phyloP scores from a whole-genome alignment of 2,888 invertebrate species.

The Nemoura dubitans region DNA sequence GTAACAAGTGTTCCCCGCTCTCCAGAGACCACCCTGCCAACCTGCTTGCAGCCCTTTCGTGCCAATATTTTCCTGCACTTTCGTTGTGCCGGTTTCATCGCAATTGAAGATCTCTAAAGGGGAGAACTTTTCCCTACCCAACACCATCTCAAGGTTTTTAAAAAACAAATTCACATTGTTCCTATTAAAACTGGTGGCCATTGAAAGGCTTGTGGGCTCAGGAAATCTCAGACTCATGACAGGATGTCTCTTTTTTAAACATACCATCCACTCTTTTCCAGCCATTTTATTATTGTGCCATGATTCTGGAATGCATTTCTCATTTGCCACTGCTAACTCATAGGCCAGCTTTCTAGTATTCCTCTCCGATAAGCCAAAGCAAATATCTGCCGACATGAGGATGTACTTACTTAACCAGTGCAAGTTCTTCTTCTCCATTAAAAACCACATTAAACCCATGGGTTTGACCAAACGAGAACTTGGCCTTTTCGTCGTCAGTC shows the following conservation, averaged over 20 bases:
- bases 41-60: background rate
- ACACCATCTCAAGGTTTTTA: constrained; percentile 45
- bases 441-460: background rate
- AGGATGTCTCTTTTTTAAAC: constrained; percentile 44
- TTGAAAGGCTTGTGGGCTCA: constrained; percentile 48
- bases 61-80: constrained; percentile 27
- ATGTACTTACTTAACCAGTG: constrained; percentile 45
- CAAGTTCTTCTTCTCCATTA: constrained; percentile 25
- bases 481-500: too few relatives aligned
- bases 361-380: constrained; percentile 42
- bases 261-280: constrained; percentile 45
- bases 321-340: constrained; percentile 46
- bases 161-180: constrained; percentile 47
- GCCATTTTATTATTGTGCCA: constrained; percentile 47
- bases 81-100: constrained; percentile 30
- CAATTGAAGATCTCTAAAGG: background rate
- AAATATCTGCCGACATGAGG: constrained; percentile 46
- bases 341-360: constrained; percentile 46
- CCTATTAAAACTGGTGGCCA: constrained; percentile 46
- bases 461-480: background rate
- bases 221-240: constrained; percentile 44
- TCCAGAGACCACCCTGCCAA: constrained; percentile 17
- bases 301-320: constrained; percentile 36
- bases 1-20: too few relatives aligned
- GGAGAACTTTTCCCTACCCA: background rate